phyloP scores from a whole-genome alignment of 2,113 vertebrate genomes.

The Protobothrops flavoviridis region DNA sequence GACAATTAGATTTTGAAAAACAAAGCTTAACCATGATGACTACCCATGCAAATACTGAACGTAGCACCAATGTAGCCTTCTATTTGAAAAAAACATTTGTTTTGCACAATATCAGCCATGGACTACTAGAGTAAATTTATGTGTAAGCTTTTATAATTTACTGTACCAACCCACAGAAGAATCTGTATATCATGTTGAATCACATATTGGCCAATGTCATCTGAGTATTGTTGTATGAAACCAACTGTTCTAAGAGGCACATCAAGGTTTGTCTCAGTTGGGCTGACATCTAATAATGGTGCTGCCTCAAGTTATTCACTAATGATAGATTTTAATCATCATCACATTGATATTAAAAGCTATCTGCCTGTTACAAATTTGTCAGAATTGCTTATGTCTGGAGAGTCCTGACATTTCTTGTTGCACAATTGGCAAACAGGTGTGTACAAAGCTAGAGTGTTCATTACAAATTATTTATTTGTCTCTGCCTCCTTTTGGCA shows the following conservation, averaged over 20 bases:
- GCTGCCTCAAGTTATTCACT: neutral
- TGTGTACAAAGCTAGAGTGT: constrained; percentile 1
- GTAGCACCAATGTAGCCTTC: neutral
- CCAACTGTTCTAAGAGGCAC: neutral
- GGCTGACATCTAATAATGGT: neutral
- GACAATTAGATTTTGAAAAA: neutral
- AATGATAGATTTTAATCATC: neutral
- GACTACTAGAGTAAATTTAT: neutral
- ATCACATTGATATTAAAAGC: neutral
- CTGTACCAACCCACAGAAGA: neutral
- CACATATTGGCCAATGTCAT: neutral
- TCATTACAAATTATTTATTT: constrained; percentile 27
- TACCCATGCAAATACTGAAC: neutral
- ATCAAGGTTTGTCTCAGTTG: neutral
- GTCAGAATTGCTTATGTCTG: neutral
- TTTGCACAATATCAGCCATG: neutral
- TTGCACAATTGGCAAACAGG: fast-evolving
- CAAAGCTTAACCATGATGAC: neutral
- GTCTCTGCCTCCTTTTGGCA: neutral
- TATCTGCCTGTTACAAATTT: neutral
- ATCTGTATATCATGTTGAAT: neutral
- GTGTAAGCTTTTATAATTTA: neutral
- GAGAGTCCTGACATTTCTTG: neutral
- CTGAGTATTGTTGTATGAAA: neutral
- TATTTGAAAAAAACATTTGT: neutral